Evolutionary conservation across 2,113 vertebrate species (phyloP).

Genomic region (Machaerirhynchus nigripectus): DNA sequence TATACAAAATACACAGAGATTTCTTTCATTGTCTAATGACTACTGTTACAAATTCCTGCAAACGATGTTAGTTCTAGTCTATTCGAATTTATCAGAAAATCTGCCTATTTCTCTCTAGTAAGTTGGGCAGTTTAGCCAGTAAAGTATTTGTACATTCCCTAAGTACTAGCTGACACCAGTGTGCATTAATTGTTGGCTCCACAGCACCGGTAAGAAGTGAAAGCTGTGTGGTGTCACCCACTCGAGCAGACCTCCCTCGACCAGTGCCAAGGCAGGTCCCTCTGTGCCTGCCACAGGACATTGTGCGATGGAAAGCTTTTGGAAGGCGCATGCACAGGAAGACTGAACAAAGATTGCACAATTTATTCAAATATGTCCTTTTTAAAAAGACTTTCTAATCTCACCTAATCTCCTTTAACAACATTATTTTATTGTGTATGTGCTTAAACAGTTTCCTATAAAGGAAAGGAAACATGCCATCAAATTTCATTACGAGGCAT

Average conservation of each 20-base stretch:
- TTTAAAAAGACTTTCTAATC: not conserved
- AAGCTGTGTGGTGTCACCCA: not conserved
- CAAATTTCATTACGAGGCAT: not conserved
- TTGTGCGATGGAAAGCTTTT: accelerated
- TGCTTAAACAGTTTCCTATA: not conserved
- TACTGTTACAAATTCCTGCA: not conserved
- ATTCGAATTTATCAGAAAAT: not conserved
- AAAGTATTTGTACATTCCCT: not conserved
- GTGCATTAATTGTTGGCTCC: not conserved
- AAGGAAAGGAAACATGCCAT: not conserved
- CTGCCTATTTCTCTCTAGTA: not conserved
- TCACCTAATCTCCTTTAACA: not conserved
- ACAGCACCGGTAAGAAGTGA: not conserved
- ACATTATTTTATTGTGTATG: not conserved
- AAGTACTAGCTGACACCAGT: not conserved
- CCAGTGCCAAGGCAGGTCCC: not conserved
- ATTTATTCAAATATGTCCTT: not conserved
- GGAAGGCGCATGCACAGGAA: not conserved
- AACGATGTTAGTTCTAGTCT: not conserved
- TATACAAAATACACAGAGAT: not conserved
- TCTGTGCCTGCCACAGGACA: not conserved
- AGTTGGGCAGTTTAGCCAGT: not conserved
- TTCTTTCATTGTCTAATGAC: not conserved
- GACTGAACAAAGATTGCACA: not conserved
- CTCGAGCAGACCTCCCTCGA: accelerated